Evolutionary conservation across 2,888 invertebrate species (phyloP).

Genomic region (Xestia xanthographa): DNA sequence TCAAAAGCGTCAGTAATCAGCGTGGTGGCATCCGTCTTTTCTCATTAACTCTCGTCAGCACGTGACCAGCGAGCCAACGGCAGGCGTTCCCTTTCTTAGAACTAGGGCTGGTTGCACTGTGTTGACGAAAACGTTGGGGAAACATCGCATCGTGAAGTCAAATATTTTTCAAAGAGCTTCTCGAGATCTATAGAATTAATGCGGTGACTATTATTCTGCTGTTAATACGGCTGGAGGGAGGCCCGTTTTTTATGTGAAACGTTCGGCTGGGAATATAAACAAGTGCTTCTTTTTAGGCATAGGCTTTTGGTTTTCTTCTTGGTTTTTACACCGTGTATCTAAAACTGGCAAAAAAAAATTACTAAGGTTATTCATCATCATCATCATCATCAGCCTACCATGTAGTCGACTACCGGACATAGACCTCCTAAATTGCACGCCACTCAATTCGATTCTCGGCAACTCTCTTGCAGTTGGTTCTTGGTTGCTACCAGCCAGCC

Average conservation of each 20-base stretch:
- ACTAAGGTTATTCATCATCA: neutral
- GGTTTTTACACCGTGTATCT: neutral
- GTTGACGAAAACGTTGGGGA: neutral
- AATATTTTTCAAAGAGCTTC: neutral
- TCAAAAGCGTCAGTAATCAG: conserved; percentile 63
- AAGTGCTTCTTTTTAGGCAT: neutral
- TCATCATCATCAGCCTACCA: too few relatives aligned
- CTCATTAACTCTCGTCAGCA: conserved; percentile 61
- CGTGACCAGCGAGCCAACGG: conserved; percentile 54
- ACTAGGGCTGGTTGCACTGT: conserved; percentile 54
- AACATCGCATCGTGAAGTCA: neutral
- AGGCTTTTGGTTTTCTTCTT: too few relatives aligned
- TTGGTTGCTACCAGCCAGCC: too few relatives aligned
- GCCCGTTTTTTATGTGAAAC: neutral
- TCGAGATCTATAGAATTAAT: neutral
- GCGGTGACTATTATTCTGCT: neutral
- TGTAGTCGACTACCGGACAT: too few relatives aligned
- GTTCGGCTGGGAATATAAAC: neutral
- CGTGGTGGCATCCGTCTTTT: conserved; percentile 52
- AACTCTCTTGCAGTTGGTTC: too few relatives aligned
- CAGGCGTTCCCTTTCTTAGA: conserved; percentile 51
- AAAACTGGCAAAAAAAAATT: neutral
- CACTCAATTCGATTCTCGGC: too few relatives aligned
- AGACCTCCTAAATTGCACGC: too few relatives aligned
- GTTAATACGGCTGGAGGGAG: neutral